Base-by-base conservation (phyloP, 2,888 invertebrate genomes). In the Saturnia pavonia region DNA sequence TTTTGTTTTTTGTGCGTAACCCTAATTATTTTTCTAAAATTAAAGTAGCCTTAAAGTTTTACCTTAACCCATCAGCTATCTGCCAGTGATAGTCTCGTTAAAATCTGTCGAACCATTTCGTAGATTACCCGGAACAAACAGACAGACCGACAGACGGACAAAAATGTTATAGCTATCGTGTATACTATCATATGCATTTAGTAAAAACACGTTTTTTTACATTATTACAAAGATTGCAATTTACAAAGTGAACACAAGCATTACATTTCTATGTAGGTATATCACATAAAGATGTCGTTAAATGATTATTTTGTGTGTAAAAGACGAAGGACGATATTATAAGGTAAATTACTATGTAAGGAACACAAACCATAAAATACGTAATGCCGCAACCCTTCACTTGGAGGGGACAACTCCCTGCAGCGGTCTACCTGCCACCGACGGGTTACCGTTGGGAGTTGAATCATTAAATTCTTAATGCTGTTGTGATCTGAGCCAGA, bases 391-490 rank as follows among this genome's bases (percentile, higher is more conserved):
- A 48, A 42, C 70, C 71, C 68, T 51, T 71, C 48, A 71, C 68
- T 68, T 60, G 19, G 48, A 45, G 45, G 68, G 63, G 71, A 27
- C 77, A 34, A 80, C 77, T 78, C 76, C 74, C 16, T 72, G 72
- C 74, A 74, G 73, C 71, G 73, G 74, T 74, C 75, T 72, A 70
- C 70, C 73, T 75, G 76, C 75, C 75, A 76, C 80, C 74, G 74
- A 78, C 78, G 77, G 80, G 84, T 57, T 57, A 51, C 65, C 68
- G 48, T 42, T 9, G 70, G 70, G 57, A 43, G 82, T 85, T 82
- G 82, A 87, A 86, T 87, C 87, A 86, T 89, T 91, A 87, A 88
- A 90, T 90, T 89, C 88, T 89, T 89, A 90, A 90, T 87, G 84
- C 85, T 80, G 85, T 85, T 86, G 85, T 87, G 88, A 89, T 90